Evolutionary conservation across 1,140 invertebrate genomes (phyloP), one percentile per base, ranked within the genome.

Genomic region (Whitmania pigra): DNA sequence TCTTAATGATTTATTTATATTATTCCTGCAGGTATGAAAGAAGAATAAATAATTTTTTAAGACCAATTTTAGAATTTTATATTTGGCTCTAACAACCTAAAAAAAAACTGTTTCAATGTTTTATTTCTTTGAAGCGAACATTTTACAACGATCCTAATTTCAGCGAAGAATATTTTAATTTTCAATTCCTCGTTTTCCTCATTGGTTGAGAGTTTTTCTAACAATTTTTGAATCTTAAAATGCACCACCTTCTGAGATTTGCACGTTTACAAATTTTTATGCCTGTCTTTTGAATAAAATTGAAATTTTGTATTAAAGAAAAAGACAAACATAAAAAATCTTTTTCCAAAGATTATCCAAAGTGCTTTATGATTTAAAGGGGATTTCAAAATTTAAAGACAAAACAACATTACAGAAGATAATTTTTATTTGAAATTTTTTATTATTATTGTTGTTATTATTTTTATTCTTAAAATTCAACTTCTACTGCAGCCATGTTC

Each of bases 401-500:
- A 18, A 25, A 63, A 63, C 4, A 22, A 63, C 29, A 63, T 6
- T 36, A 6, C 31, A 6, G 31, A 36, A 36, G 20, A 63, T 3
- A 13, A 25, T n/a, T 7, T 13, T 63, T 15, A 22, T 31, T 63
- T 6, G 2, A 15, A 3, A 11, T n/a, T 63, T 15, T 63, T 31
- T 15, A 7, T 6, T 7, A 17, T 6, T 60, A n/a, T 6, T 17
- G 55, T 17, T 60, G 27, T 27, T 60, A 7, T 60, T 60, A 5
- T 60, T 27, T 27, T 73, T 27, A 13, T 15, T 31, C 36, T 63
- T 31, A 29, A 36, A 76, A 40, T 11, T 71, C 73, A 53, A 72
- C 55, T 7, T 63, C 57, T 13, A 43, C 75, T 78, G 7, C 85
- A 97, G 94, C 93, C 94, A 83, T 92, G 90, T 67, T 95, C 93